Conservation (phyloP, 2,888 invertebrate genomes). For the Eurytoma adleriae region DNA sequence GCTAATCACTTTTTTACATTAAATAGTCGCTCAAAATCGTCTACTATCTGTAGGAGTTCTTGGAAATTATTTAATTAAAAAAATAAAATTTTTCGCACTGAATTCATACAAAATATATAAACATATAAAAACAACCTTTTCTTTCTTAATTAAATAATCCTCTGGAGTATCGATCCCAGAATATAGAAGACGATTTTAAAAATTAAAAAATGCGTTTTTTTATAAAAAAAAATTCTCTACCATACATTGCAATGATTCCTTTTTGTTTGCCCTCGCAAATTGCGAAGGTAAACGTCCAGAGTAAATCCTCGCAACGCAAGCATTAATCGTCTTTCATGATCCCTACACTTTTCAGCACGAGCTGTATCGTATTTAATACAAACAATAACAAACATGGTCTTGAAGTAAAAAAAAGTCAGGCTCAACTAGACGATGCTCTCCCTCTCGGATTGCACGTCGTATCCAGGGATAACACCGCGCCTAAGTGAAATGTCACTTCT, state of each 20-base stretch:
- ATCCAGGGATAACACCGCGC: slow-evolving; percentile 78
- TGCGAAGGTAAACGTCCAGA: slow-evolving; percentile 27
- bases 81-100: slow-evolving; percentile 30
- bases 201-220: slow-evolving; percentile 28
- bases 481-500: slow-evolving; percentile 80
- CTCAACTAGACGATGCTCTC: slow-evolving; percentile 79
- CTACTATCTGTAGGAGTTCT: neutral
- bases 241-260: slow-evolving; percentile 6
- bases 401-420: neutral
- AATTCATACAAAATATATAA: slow-evolving; percentile 51
- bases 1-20: slow-evolving; percentile 3
- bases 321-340: slow-evolving; percentile 2
- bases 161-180: no score
- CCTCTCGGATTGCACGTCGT: slow-evolving; percentile 78
- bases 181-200: slow-evolving; percentile 20
- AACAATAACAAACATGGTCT: slow-evolving; percentile 47
- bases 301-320: slow-evolving; percentile 27
- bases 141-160: slow-evolving; percentile 46
- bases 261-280: neutral
- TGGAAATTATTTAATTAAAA: slow-evolving; percentile 46
- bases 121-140: slow-evolving; percentile 45
- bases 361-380: slow-evolving; percentile 52
- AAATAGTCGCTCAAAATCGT: slow-evolving; percentile 11
- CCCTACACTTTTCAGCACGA: slow-evolving; percentile 37
- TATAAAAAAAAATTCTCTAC: neutral